Evolutionary conservation across 2,113 vertebrate genomes (phyloP), one percentile per base, ranked within the genome.

Genomic region (Terrapene triunguis): DNA sequence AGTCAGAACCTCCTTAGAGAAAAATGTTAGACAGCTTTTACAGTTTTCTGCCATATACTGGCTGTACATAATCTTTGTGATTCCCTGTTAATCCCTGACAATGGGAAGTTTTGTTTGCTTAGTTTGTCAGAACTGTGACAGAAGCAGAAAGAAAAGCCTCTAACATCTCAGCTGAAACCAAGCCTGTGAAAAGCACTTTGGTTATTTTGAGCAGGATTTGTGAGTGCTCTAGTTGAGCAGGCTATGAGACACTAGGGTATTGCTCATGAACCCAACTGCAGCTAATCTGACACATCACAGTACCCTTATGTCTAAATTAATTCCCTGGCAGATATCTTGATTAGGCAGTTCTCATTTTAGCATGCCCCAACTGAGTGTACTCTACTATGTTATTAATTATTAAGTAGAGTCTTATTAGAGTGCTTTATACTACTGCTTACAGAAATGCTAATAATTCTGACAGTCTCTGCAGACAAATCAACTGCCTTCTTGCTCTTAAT

Each of bases 391-490:
- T 88, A 91, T 87, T 90, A 92, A 90, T 35, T 91, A 84, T 13
- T n/a, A 51, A 72, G 35, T n/a, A 76, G 12, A 94, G 57, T 11
- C 82, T 80, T 91, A 35, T 72, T 38, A 72, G 19, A 84, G 53
- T 82, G 50, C 29, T 44, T 87, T 88, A 72, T n/a, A 27, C 47
- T 38, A 8, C 3, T 62, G 2, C 5, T 95, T 95, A 54, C 21
- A 89, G 69, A 93, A 92, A 8, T 5, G 17, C 1, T 81, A 92
- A 84, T 55, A 95, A 62, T 90, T 92, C 44, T 17, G 1, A 5
- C 13, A 86, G 24, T 25, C 48, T 88, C 42, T 93, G 80, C 55
- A 81, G 89, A 94, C 82, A 86, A 88, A 89, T 95, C 62, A 92
- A 25, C 4, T 72, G 12, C 69, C 27, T 57, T 79, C 8, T 25